Evolutionary conservation across 2,888 invertebrate species (phyloP).

Genomic region (Epiblema foenella): DNA sequence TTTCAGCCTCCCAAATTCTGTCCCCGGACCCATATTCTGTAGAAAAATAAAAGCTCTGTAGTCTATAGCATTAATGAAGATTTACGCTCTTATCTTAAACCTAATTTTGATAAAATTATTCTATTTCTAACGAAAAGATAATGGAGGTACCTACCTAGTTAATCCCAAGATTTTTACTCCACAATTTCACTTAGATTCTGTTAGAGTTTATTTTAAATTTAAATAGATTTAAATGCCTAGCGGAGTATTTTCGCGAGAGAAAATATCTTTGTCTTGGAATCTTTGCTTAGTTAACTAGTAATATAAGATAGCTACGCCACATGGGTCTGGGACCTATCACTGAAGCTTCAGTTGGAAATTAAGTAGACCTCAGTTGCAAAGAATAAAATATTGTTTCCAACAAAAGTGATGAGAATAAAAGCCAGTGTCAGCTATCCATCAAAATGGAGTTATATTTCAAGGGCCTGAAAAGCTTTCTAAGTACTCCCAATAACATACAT

Average conservation of each 20-base stretch:
- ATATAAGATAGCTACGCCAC: background rate
- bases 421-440: background rate
- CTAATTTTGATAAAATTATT: background rate
- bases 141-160: conserved; percentile 2
- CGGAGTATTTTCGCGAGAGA: background rate
- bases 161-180: background rate
- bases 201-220: background rate
- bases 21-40: no score
- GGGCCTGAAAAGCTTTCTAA: conserved; percentile 1
- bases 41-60: background rate
- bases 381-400: background rate
- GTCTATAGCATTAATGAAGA: background rate
- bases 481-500: conserved; percentile 30
- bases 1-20: background rate
- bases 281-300: background rate
- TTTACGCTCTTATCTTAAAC: background rate
- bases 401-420: background rate
- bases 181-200: background rate
- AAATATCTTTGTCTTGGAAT: background rate
- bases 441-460: conserved; percentile 22
- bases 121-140: background rate
- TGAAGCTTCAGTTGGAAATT: background rate
- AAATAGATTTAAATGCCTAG: conserved; percentile 2
- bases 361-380: background rate
- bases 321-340: background rate